A percentile compares a stretch with the other conserved stretches of the same genome.
Evolutionary conservation across 2,797 vertebrate species (phyloP).

Genomic region (Molossus molossus): DNA sequence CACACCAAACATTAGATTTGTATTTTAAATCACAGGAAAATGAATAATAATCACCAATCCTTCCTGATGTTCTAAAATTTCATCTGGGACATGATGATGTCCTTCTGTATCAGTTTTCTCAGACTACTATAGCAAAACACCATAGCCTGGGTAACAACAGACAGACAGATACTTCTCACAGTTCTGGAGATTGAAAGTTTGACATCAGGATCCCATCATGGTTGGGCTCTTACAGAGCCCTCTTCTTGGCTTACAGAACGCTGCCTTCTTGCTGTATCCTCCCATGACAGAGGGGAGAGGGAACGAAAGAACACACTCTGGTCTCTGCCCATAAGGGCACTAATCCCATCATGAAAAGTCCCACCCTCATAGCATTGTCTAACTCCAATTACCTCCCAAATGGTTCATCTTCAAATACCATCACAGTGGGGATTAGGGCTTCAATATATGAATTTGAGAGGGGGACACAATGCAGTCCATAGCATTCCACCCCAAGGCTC

Average conservation of each 20-base stretch:
- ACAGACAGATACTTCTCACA: too few relatives aligned
- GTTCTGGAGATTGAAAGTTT: neutral
- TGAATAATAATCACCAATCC: neutral
- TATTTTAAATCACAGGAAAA: slow-evolving; percentile 16
- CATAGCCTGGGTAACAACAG: too few relatives aligned
- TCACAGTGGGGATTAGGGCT: too few relatives aligned
- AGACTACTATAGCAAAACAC: too few relatives aligned
- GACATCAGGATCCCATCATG: neutral
- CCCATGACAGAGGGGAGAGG: too few relatives aligned
- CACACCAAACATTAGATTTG: neutral
- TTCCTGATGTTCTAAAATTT: neutral
- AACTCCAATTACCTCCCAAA: neutral
- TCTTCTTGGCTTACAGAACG: neutral
- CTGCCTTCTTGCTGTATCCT: neutral
- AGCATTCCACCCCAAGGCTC: neutral
- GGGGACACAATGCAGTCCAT: neutral
- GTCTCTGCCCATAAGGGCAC: neutral
- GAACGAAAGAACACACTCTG: neutral
- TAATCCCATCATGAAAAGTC: neutral
- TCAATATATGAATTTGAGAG: too few relatives aligned
- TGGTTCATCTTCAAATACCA: too few relatives aligned
- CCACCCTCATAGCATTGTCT: neutral
- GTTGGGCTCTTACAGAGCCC: accelerated
- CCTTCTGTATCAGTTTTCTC: neutral
- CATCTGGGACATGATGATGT: neutral